These are phyloP conservation scores for Drosophila nigromelanica DNA, from an alignment of 1,140 invertebrate species.

Conservation along the genomic window DNA sequence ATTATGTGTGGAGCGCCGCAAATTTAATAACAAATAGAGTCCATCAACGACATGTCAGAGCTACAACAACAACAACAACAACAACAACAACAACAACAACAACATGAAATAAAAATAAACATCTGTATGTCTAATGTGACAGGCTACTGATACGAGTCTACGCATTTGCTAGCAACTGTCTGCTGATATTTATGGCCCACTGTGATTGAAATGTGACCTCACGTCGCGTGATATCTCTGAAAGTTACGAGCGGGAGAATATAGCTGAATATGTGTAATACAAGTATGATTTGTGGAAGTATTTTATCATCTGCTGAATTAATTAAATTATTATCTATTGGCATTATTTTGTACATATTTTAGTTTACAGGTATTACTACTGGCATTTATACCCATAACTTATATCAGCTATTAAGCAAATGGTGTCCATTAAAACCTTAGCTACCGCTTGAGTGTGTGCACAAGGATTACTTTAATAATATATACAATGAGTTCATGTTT, in stretches of 20 bases:
- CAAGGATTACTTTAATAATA: no score
- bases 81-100: slow-evolving; percentile 7
- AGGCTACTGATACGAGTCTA: slow-evolving; percentile 28
- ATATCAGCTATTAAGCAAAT: no score
- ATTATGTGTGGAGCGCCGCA: slow-evolving; percentile 27
- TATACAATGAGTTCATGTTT: no score
- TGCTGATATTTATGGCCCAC: slow-evolving; percentile 35
- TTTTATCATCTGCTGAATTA: neutral
- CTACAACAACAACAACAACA: neutral
- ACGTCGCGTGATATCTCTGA: slow-evolving; percentile 12
- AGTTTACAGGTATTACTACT: no score
- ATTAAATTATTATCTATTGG: no score
- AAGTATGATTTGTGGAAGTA: neutral
- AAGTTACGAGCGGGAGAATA: neutral
- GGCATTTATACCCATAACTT: no score
- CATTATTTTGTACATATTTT: no score
- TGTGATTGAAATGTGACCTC: slow-evolving; percentile 10
- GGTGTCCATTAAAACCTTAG: no score
- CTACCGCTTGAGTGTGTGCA: no score
- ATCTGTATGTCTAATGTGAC: slow-evolving; percentile 38
- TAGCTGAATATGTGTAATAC: neutral
- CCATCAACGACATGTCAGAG: slow-evolving; percentile 54
- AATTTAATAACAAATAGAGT: slow-evolving; percentile 67
- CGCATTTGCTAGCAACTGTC: slow-evolving; percentile 12
- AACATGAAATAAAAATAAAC: slow-evolving; percentile 23